phyloP scores from a whole-genome alignment of 2,113 vertebrate species.

The Corapipo altera region DNA sequence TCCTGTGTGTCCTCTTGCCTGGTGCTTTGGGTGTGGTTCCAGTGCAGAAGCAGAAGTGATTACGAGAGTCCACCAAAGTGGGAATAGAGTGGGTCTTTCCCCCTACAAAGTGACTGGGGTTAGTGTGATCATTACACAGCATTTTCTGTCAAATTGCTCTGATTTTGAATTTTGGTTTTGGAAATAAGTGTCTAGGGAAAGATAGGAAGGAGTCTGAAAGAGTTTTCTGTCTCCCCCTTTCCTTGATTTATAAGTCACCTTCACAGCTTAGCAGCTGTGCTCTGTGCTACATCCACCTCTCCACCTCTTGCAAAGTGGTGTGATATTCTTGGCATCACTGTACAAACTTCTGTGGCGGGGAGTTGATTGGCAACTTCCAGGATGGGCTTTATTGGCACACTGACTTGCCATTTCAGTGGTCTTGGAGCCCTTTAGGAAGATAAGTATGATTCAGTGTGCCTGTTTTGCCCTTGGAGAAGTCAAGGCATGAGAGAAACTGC shows the following conservation, averaged over 20 bases:
- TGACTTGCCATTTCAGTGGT: not conserved
- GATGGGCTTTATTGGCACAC: not conserved
- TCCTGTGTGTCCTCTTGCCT: rapidly evolving
- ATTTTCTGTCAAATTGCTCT: not conserved
- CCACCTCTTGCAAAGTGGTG: not conserved
- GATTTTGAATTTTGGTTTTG: not conserved
- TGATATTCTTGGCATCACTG: not conserved
- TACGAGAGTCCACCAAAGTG: not conserved
- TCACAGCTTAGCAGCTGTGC: not conserved
- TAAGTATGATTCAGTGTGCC: not conserved
- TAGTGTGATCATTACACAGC: not conserved
- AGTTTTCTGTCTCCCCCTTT: not conserved
- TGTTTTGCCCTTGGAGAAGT: not conserved
- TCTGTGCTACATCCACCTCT: not conserved
- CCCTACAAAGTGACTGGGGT: not conserved
- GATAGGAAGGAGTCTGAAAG: not conserved
- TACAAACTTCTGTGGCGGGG: not conserved
- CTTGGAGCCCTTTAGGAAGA: not conserved
- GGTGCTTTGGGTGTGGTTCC: not conserved
- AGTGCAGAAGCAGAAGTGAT: not conserved
- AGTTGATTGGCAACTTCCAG: not conserved
- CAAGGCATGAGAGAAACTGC: not conserved
- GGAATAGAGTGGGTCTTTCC: not conserved
- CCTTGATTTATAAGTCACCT: not conserved
- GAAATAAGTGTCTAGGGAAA: not conserved